These are phyloP conservation scores for Holothuria glaberrima DNA, from an alignment of 35 echinoderm and acorn worm species.

Conservation along the genomic window DNA sequence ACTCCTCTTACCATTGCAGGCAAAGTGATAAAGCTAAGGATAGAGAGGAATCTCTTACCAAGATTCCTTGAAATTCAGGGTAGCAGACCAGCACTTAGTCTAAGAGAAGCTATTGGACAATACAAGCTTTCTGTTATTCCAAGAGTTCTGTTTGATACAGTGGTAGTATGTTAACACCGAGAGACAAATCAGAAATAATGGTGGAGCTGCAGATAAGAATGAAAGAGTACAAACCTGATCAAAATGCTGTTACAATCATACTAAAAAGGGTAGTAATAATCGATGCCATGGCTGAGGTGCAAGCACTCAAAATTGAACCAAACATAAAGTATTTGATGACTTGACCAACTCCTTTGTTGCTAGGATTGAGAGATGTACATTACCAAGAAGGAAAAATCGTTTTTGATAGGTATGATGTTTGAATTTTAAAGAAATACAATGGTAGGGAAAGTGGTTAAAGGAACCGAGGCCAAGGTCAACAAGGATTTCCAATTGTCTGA, in stretches of 20 bases:
- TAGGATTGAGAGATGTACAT: not conserved
- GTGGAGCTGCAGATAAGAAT: conserved; percentile 3
- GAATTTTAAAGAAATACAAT: no score
- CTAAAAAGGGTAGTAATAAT: conserved; percentile 44
- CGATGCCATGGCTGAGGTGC: conserved; percentile 52
- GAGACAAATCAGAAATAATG: conserved; percentile 55
- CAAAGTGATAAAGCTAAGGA: conserved; percentile 37
- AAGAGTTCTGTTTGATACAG: conserved; percentile 3
- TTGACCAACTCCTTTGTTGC: conserved; percentile 41
- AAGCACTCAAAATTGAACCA: conserved; percentile 59
- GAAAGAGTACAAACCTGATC: conserved; percentile 31
- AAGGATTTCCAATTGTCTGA: no score
- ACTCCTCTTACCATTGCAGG: not conserved
- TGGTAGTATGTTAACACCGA: conserved; percentile 30
- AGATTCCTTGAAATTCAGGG: conserved; percentile 34
- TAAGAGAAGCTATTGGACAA: conserved; percentile 44
- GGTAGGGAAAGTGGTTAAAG: no score
- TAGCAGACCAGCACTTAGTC: conserved; percentile 39
- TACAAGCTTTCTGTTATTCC: conserved; percentile 27
- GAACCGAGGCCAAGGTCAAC: no score
- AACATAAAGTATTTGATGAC: conserved; percentile 41
- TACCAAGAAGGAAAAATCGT: not conserved
- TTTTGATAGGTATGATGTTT: no score
- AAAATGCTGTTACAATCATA: no score
- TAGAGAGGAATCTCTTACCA: conserved; percentile 40